Conservation (phyloP, 2,888 invertebrate species). For the Yponomeuta malinellus region DNA sequence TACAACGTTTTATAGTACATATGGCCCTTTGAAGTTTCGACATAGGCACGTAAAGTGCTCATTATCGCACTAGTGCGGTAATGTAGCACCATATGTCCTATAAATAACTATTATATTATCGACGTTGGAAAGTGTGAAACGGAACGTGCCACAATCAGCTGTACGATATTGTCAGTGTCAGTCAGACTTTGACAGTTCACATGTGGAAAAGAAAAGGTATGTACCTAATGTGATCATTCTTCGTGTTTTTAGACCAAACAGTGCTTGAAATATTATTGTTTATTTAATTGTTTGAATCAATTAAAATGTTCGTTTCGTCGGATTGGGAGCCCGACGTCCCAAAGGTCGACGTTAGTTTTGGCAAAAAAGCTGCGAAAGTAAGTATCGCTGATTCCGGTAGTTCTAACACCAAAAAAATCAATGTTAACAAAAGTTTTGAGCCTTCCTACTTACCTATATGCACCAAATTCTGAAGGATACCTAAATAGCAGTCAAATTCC, state of each 20-base stretch:
- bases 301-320: conserved; percentile 30
- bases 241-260: neutral
- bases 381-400: neutral
- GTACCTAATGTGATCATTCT: neutral
- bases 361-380: conserved; percentile 19
- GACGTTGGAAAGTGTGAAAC: neutral
- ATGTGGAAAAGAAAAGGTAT: neutral
- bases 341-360: conserved; percentile 21
- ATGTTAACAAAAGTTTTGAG: neutral
- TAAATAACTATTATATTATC: no score
- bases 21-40: no score
- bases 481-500: neutral
- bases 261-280: neutral
- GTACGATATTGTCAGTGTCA: neutral
- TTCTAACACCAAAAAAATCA: neutral
- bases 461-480: no score
- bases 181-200: neutral
- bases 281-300: neutral
- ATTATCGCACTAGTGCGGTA: no score
- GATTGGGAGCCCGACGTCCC: conserved; percentile 36
- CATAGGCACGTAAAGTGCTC: no score
- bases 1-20: no score
- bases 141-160: conserved; percentile 1
- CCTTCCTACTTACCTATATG: no score
- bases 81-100: no score